A percentile compares a stretch with the other conserved stretches of the same genome.
Evolutionary conservation across 2,888 invertebrate species (phyloP).

Genomic region (Pachliopta kotzebuea): DNA sequence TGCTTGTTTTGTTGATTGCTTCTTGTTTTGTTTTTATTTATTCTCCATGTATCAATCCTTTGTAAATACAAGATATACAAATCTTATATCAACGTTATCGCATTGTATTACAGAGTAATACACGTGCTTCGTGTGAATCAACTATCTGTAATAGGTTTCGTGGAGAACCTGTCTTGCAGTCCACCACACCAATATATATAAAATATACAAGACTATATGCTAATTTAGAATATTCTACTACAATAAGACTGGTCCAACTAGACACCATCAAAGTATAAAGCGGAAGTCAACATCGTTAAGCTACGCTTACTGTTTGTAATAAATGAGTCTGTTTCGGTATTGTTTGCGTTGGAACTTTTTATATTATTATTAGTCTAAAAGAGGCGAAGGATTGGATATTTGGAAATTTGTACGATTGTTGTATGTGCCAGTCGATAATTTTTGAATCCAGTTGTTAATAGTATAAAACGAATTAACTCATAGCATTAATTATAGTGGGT

Average conservation of each 20-base stretch:
- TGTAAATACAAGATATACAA: no score
- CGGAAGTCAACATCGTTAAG: neutral
- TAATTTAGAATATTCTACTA: constrained; percentile 2
- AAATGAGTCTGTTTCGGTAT: neutral
- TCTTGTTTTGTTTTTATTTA: neutral
- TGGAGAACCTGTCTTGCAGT: neutral
- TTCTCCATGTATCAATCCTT: neutral
- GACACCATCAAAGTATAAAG: neutral
- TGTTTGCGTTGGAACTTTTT: neutral
- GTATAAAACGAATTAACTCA: no score
- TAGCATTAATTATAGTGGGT: no score
- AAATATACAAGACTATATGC: neutral
- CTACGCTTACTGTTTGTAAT: neutral
- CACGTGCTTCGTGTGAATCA: neutral
- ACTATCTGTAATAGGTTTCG: neutral
- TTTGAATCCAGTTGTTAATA: no score
- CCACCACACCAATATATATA: neutral
- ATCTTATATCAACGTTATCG: neutral
- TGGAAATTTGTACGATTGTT: no score
- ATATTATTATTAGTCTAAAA: neutral
- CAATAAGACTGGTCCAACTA: neutral
- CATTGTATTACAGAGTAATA: no score
- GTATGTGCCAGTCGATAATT: no score
- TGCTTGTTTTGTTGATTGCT: no score
- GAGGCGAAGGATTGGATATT: no score